A percentile compares a stretch with the other conserved stretches of the same genome.
Conservation (phyloP, 2,888 invertebrate genomes). For the Amblyjoppa proteus region DNA sequence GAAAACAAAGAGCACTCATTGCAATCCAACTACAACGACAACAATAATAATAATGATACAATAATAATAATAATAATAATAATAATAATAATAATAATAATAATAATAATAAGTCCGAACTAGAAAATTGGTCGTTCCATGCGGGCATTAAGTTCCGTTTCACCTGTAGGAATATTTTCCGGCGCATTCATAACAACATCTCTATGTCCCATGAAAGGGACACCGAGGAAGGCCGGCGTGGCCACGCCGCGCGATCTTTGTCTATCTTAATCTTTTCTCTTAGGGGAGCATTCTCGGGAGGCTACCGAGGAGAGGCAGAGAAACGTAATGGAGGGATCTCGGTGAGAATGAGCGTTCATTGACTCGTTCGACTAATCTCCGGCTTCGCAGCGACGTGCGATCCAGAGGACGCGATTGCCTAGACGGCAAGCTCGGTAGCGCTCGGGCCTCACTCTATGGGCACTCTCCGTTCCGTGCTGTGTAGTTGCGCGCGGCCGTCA, state of each 20-base stretch:
- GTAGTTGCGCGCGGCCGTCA: neutral
- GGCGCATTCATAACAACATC: slow-evolving; percentile 1
- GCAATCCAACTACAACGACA: too few relatives aligned
- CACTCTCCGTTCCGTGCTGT: slow-evolving; percentile 2
- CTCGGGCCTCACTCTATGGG: neutral
- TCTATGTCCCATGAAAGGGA: slow-evolving; percentile 34
- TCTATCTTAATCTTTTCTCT: slow-evolving; percentile 50
- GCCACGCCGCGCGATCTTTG: slow-evolving; percentile 48
- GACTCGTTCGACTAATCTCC: slow-evolving; percentile 67
- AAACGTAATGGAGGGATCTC: neutral
- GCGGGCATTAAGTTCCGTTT: neutral
- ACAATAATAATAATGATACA: too few relatives aligned
- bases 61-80: too few relatives aligned
- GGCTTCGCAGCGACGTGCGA: slow-evolving; percentile 38
- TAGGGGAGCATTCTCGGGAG: slow-evolving; percentile 23
- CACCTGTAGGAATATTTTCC: slow-evolving; percentile 44
- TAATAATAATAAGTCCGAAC: too few relatives aligned
- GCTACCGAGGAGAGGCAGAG: neutral
- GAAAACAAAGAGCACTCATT: too few relatives aligned
- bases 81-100: too few relatives aligned
- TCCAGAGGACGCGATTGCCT: slow-evolving; percentile 57
- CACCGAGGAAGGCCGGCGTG: slow-evolving; percentile 17
- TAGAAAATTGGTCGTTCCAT: slow-evolving; percentile 2
- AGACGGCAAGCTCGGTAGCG: neutral
- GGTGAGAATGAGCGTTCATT: slow-evolving; percentile 59